A percentile compares a stretch with the other conserved stretches of the same genome.
phyloP scores from a whole-genome alignment of 2,888 invertebrate genomes.

The Drosophila birchii region DNA sequence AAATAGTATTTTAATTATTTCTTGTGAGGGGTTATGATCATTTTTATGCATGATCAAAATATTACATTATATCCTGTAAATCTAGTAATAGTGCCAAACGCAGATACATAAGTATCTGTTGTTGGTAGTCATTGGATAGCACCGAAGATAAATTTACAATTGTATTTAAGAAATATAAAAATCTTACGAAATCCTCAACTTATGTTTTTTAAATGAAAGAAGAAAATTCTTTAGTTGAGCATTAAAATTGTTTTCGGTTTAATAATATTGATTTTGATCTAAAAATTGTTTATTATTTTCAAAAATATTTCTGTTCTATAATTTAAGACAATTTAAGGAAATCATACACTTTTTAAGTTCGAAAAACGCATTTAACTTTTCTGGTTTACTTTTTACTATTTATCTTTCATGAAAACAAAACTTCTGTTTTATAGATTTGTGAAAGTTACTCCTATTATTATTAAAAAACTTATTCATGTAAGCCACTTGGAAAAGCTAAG shows the following conservation, averaged over 20 bases:
- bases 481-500: not conserved
- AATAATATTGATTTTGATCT: not conserved
- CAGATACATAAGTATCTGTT: not conserved
- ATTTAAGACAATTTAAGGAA: not conserved
- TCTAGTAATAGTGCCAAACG: not conserved
- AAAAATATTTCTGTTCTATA: not conserved
- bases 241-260: not conserved
- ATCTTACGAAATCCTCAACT: not conserved
- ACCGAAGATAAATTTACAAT: no score
- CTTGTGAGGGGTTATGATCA: not conserved
- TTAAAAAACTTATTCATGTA: not conserved
- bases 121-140: not conserved
- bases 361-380: not conserved
- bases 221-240: not conserved
- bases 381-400: not conserved
- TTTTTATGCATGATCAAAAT: not conserved
- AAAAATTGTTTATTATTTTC: not conserved
- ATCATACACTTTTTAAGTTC: not conserved
- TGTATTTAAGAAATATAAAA: not conserved
- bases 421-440: not conserved
- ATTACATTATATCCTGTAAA: not conserved
- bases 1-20: slow-evolving; percentile 30
- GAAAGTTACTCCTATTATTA: not conserved
- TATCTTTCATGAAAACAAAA: not conserved
- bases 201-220: not conserved